Percentiles rank a stretch among this genome's conserved stretches.
These are phyloP conservation scores for Malurus elegans DNA, from an alignment of 2,113 vertebrate genomes.

Conservation along the genomic window DNA sequence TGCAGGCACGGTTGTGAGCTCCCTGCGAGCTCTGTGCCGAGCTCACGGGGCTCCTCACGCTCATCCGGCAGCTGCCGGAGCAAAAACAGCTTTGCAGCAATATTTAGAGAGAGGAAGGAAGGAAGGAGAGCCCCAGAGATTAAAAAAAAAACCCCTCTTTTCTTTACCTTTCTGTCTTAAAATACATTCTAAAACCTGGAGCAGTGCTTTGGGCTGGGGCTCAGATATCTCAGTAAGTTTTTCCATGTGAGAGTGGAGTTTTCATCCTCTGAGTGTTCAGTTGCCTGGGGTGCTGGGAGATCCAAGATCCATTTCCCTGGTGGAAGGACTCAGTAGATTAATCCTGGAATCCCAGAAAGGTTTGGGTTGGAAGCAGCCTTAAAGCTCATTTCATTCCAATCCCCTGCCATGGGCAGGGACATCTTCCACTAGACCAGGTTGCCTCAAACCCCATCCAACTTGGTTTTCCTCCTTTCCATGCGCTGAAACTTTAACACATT, in stretches of 20 bases:
- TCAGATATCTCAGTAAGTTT: not conserved
- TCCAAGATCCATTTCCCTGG: accelerated
- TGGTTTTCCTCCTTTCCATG: not conserved
- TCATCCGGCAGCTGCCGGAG: not conserved
- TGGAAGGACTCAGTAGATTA: not conserved
- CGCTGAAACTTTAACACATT: not conserved
- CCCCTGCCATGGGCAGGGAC: not conserved
- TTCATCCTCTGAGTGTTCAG: accelerated
- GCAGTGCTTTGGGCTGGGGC: not conserved
- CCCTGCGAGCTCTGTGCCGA: not conserved
- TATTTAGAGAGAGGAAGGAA: constrained; percentile 3
- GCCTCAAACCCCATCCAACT: not conserved
- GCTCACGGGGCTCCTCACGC: not conserved
- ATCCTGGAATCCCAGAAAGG: not conserved
- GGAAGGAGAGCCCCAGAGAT: not conserved
- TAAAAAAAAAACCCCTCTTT: not conserved
- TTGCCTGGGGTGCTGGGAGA: accelerated
- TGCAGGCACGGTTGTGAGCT: not conserved
- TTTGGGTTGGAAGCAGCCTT: not conserved
- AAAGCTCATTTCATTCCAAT: not conserved
- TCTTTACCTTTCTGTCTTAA: not conserved
- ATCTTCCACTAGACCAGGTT: accelerated
- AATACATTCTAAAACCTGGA: not conserved
- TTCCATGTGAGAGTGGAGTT: accelerated
- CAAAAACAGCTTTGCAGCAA: not conserved